Evolutionary conservation across 2,797 vertebrate species (phyloP).

Genomic region (Lutra lutra): DNA sequence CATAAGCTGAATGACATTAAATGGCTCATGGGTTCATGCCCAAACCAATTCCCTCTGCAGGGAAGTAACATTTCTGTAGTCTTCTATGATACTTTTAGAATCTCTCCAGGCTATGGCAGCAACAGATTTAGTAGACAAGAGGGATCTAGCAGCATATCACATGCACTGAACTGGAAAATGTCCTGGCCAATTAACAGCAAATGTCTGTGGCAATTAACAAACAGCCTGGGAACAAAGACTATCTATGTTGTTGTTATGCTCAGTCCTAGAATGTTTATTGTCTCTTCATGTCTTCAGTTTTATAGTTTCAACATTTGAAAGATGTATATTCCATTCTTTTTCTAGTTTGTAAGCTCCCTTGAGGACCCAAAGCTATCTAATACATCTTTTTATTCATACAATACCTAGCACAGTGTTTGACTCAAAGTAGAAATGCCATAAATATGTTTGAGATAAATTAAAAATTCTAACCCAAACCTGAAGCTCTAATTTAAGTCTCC

Average conservation of each 20-base stretch:
- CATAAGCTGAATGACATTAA: slow-evolving; percentile 73
- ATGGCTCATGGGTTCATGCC: slow-evolving; percentile 65
- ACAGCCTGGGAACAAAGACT: slow-evolving; percentile 77
- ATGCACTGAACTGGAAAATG: slow-evolving; percentile 79
- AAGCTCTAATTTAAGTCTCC: slow-evolving; percentile 20
- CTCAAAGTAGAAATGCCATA: slow-evolving; percentile 39
- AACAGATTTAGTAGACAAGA: slow-evolving; percentile 79
- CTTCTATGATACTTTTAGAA: slow-evolving; percentile 71
- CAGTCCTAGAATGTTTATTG: slow-evolving; percentile 62
- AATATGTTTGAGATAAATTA: slow-evolving; percentile 57
- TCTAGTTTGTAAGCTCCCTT: slow-evolving; percentile 36
- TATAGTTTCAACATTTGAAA: slow-evolving; percentile 73
- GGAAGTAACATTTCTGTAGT: slow-evolving; percentile 73
- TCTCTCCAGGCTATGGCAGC: slow-evolving; percentile 74
- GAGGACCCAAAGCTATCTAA: slow-evolving; percentile 32
- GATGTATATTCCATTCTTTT: slow-evolving; percentile 54
- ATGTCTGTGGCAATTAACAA: slow-evolving; percentile 79
- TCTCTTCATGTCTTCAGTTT: slow-evolving; percentile 68
- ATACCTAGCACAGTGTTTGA: slow-evolving; percentile 52
- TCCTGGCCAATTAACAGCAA: slow-evolving; percentile 79
- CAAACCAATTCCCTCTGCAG: slow-evolving; percentile 74
- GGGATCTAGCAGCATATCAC: slow-evolving; percentile 72
- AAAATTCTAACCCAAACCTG: not conserved
- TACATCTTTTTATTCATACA: slow-evolving; percentile 46
- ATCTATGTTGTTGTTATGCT: slow-evolving; percentile 43